Base-by-base conservation (phyloP, 2,888 invertebrate genomes). In the Drosophila emarginata region DNA sequence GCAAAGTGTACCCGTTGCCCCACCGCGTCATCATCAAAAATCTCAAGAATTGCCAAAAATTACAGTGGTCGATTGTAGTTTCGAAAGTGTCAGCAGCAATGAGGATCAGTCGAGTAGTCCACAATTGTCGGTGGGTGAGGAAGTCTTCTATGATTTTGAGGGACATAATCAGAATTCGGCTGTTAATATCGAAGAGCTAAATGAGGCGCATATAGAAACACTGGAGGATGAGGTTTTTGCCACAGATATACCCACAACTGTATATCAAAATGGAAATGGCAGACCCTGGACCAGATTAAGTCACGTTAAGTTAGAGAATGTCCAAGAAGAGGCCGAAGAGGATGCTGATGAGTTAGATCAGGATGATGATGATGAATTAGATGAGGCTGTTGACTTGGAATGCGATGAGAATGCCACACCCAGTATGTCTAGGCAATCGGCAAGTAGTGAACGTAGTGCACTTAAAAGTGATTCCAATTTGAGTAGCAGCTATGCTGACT, bases 401-500 rank as follows among this genome's bases (percentile, higher is more conserved):
- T 70, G 67, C 11, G 81, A 37, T 21, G 63, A 53, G 5, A 51
- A 36, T 69, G 76, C 51, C 56, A 72, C 72, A 14, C 23, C 67
- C 52, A 76, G 69, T 21, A 70, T 64, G 36, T 83, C 84, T 1
- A 67, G 87, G 15, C 79, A 87, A 68, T 83, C 88, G 70, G 72
- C 81, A 21, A 78, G 82, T 73, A 74, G 86, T 60, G 89, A 82
- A n/a, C 79, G 80, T 70, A 84, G 77, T 66, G 82, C 86, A 15
- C 77, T 83, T 14, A 90, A 87, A 61, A 90, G 89, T 15, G 91
- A 91, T 76, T 91, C 89, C 67, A 91, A 90, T 78, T 75, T 91
- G 60, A 91, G 91, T 76, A 89, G 79, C 62, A 90, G 91, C 68
- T 89, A 83, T 64, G 89, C 89, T 56, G 91, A 91, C 71, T 91